These are phyloP conservation scores for Saimiri boliviensis DNA, from an alignment of 2,113 vertebrate genomes.

Conservation along the genomic window DNA sequence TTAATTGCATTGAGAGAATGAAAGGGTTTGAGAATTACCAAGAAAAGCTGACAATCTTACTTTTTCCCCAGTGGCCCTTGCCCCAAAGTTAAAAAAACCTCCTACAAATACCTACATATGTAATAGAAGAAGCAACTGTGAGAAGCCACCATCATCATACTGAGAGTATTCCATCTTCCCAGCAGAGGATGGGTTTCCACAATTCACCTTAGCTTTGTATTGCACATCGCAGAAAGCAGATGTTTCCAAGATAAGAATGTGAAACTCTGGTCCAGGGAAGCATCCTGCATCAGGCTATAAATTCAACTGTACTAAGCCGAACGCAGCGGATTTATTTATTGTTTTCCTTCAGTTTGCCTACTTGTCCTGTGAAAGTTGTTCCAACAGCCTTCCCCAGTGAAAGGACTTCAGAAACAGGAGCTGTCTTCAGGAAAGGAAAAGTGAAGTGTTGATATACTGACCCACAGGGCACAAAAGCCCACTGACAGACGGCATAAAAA, in stretches of 20 bases:
- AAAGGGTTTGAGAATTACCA: neutral
- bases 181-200: neutral
- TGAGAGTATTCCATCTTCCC: neutral
- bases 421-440: constrained; percentile 61
- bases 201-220: neutral
- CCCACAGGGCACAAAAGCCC: constrained; percentile 37
- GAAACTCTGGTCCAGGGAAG: neutral
- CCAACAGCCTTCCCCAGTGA: constrained; percentile 52
- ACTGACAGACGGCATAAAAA: constrained; percentile 66
- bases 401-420: constrained; percentile 54
- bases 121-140: neutral
- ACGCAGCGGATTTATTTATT: neutral
- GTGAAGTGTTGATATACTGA: constrained; percentile 62
- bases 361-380: constrained; percentile 8
- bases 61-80: neutral
- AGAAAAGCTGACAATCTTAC: neutral
- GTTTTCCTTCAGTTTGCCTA: neutral
- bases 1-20: neutral
- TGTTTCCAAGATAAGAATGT: neutral
- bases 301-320: neutral
- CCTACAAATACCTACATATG: neutral
- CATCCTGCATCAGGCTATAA: neutral
- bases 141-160: neutral
- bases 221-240: neutral
- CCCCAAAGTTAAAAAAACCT: neutral